Base-by-base conservation (phyloP, 2,113 vertebrate genomes). In the Pelusios castaneus region DNA sequence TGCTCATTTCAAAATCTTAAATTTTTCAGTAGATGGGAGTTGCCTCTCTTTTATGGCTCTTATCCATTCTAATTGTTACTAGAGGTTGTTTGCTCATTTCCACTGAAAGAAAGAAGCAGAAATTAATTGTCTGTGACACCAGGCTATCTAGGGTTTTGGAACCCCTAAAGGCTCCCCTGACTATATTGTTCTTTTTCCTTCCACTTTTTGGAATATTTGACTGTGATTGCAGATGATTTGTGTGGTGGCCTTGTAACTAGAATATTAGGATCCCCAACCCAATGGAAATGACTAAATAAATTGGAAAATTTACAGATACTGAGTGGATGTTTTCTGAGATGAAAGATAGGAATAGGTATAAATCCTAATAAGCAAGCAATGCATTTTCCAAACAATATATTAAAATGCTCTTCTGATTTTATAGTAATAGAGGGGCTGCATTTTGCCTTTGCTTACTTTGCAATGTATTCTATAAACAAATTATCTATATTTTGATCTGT, bases 51-150 rank as follows among this genome's bases (percentile, higher is more conserved):
- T 90, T 43, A 55, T 38, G 56, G 60, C 89, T 91, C 41, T 92
- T 89, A 83, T 49, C 34, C 25, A 1, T 93, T 93, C 54, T 87
- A 3, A 29, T 89, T 67, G 17, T 85, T 94, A 89, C 55, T 81
- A 24, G 70, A 19, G 45, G 31, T 54, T 8, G 3, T 82, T 90
- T 82, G 8, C 89, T 87, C 92, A 31, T 88, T 94, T 93, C 80
- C 84, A 84, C 16, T 92, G 56, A 73, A 70, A 85, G 38, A 0
- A 0, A 88, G 93, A 95, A 93, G 91, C 91, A 95, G 91, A 94
- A 97, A 87, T 92, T 94, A 95, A 96, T 93, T 89, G 88, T 95
- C 93, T 95, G 88, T 49, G 60, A 6, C 51, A 43, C 54, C 88
- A 27, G 52, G 34, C 52, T 92, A 85, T 84, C 93, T 79, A 90